Percentiles rank a stretch among this genome's conserved stretches.
Evolutionary conservation across 1,140 invertebrate genomes (phyloP).

Genomic region (Pseudachorutes palmiensis): DNA sequence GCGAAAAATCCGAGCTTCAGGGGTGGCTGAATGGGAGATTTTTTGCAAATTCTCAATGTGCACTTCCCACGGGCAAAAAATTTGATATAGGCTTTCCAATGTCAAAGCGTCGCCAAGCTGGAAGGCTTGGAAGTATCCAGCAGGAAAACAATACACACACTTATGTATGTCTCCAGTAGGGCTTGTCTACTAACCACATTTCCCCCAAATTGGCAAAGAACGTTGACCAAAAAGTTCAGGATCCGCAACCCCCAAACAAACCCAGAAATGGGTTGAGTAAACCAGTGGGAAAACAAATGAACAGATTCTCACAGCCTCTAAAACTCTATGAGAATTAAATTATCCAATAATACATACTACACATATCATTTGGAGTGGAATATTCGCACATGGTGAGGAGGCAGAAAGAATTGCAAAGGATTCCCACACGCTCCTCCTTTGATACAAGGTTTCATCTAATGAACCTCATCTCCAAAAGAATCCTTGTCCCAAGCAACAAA

Average conservation of each 20-base stretch:
- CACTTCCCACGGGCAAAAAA: not conserved
- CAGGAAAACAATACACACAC: not conserved
- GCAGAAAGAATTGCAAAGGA: too few relatives aligned
- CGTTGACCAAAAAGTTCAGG: slow-evolving; percentile 9
- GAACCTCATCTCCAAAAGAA: too few relatives aligned
- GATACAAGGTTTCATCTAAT: too few relatives aligned
- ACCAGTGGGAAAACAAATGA: not conserved
- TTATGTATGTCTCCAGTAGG: not conserved
- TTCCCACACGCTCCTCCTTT: too few relatives aligned
- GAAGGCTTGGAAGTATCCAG: too few relatives aligned
- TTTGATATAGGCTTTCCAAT: not conserved
- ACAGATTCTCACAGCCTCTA: too few relatives aligned
- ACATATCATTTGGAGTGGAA: too few relatives aligned
- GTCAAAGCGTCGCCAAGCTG: not conserved
- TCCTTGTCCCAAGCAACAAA: too few relatives aligned
- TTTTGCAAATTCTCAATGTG: too few relatives aligned
- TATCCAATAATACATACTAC: too few relatives aligned
- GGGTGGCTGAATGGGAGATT: not conserved
- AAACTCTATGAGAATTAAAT: too few relatives aligned
- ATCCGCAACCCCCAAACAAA: not conserved
- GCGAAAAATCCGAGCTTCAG: not conserved
- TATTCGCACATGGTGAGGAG: too few relatives aligned
- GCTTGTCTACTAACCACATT: not conserved
- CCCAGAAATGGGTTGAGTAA: slow-evolving; percentile 1
- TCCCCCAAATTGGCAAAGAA: not conserved